Evolutionary conservation across 37 sponge, comb jelly and placozoan species (phyloP).

Genomic region (Hormiphora californensis): DNA sequence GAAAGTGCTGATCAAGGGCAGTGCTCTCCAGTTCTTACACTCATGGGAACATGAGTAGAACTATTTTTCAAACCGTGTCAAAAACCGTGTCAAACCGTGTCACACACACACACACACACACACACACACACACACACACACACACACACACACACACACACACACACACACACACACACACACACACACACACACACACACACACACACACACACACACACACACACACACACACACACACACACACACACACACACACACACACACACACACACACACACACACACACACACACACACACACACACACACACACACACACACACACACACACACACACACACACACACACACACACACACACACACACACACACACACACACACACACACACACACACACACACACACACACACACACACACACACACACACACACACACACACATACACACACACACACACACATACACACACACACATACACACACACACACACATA

Average conservation of each 20-base stretch:
- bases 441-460: slow-evolving; percentile 55
- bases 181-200: slow-evolving; percentile 62
- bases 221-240: slow-evolving; percentile 55
- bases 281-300: background rate
- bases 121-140: slow-evolving; percentile 54
- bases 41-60: no score
- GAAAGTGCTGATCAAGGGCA: no score
- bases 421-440: slow-evolving; percentile 54
- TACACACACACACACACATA: slow-evolving; percentile 61
- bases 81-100: no score
- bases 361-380: slow-evolving; percentile 53
- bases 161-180: slow-evolving; percentile 62
- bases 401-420: slow-evolving; percentile 43
- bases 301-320: slow-evolving; percentile 58
- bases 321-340: slow-evolving; percentile 59
- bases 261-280: slow-evolving; percentile 55
- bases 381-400: slow-evolving; percentile 43
- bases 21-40: no score
- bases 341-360: slow-evolving; percentile 58
- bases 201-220: slow-evolving; percentile 63
- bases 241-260: slow-evolving; percentile 59
- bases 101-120: slow-evolving; percentile 57
- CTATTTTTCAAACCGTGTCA: no score
- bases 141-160: slow-evolving; percentile 59
- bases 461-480: slow-evolving; percentile 64